Conservation (phyloP, 2,113 vertebrate species). For the Sprattus sprattus region DNA sequence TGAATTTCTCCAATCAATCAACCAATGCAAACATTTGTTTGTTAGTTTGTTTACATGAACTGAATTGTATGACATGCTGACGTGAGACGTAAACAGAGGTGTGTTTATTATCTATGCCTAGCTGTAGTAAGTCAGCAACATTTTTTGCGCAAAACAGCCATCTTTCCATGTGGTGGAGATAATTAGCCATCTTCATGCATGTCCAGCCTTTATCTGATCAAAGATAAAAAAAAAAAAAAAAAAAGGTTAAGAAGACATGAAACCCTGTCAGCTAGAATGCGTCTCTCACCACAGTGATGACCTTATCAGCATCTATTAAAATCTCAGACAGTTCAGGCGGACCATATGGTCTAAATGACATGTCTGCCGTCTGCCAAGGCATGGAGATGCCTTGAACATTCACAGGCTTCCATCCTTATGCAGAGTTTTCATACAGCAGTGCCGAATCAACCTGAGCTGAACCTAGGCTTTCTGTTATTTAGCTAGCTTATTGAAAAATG, state of each 20-base stretch:
- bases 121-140: background rate
- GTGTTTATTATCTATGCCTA: background rate
- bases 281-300: background rate
- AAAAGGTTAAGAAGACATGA: background rate
- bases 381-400: background rate
- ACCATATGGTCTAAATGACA: background rate
- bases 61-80: background rate
- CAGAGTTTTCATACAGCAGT: background rate
- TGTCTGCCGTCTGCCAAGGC: background rate
- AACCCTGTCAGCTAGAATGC: background rate
- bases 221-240: background rate
- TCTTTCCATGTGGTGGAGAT: background rate
- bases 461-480: background rate
- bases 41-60: too few species aligned
- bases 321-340: background rate
- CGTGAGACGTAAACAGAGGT: background rate
- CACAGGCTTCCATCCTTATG: background rate
- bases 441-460: background rate
- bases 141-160: background rate
- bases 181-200: background rate
- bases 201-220: background rate
- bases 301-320: constrained; percentile 4
- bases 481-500: too few species aligned
- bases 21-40: too few species aligned
- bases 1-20: too few species aligned